These are phyloP conservation scores for Pilophorus perplexus DNA, from an alignment of 2,888 invertebrate genomes.

Conservation along the genomic window DNA sequence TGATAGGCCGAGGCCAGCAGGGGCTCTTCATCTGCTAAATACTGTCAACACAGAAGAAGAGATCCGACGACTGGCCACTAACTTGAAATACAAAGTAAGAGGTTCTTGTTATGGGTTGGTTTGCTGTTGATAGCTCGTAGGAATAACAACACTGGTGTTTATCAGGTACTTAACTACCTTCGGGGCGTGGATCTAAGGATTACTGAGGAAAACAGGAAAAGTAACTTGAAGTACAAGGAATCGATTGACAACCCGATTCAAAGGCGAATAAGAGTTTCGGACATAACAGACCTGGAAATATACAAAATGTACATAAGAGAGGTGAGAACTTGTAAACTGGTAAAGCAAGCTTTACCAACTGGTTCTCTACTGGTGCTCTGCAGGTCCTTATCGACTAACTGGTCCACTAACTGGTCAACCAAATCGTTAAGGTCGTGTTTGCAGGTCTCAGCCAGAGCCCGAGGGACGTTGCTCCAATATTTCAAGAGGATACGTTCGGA, in stretches of 20 bases:
- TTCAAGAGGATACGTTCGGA: conserved; percentile 36
- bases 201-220: background rate
- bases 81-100: conserved; percentile 19
- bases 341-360: too few relatives aligned
- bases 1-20: too few relatives aligned
- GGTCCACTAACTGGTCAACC: background rate
- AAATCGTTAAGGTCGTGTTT: background rate
- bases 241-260: conserved; percentile 3
- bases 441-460: conserved; percentile 23
- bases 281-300: conserved; percentile 35
- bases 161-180: background rate
- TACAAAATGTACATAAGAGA: conserved; percentile 36
- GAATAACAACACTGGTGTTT: background rate
- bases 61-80: conserved; percentile 5
- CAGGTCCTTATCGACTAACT: background rate
- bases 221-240: conserved; percentile 18
- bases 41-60: conserved; percentile 23
- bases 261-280: conserved; percentile 25
- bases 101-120: background rate
- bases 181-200: conserved; percentile 17
- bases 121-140: background rate
- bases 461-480: background rate
- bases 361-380: too few relatives aligned
- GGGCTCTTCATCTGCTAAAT: too few relatives aligned
- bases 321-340: background rate